Conservation (phyloP, 2,888 invertebrate genomes). For the Bhutanitis thaidina region DNA sequence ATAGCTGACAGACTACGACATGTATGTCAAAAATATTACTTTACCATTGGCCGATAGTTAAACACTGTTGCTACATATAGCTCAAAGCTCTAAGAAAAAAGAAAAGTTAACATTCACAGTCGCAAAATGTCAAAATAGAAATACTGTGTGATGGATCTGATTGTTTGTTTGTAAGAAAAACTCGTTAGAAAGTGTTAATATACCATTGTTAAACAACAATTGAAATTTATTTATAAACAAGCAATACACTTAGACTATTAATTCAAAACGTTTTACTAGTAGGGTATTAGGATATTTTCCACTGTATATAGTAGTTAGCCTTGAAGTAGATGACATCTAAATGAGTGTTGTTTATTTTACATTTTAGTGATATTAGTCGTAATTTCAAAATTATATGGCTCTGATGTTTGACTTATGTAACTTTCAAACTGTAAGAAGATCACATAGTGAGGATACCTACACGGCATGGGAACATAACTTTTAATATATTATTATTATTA, state of each 20-base stretch:
- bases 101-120: too few species aligned
- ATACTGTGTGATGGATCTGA: constrained; percentile 67
- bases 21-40: too few species aligned
- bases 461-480: too few species aligned
- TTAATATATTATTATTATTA: too few species aligned
- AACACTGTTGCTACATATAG: too few species aligned
- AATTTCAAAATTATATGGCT: constrained; percentile 76
- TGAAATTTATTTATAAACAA: constrained; percentile 36
- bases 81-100: too few species aligned
- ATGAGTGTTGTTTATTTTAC: constrained; percentile 79
- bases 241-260: constrained; percentile 34
- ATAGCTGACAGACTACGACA: too few species aligned
- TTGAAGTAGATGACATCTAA: constrained; percentile 78
- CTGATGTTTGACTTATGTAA: constrained; percentile 77
- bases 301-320: constrained; percentile 71
- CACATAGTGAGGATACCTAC: too few species aligned
- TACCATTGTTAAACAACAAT: constrained; percentile 41
- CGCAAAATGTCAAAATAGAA: constrained; percentile 66
- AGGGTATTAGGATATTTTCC: constrained; percentile 54
- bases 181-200: constrained; percentile 65
- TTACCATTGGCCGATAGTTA: too few species aligned
- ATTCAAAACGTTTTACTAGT: constrained; percentile 34
- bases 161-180: constrained; percentile 74
- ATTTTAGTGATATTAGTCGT: constrained; percentile 72
- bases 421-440: too few species aligned